Evolutionary conservation across 2,888 invertebrate species (phyloP), one percentile per base, ranked within the genome.

Genomic region (Oscheius myriophilus): DNA sequence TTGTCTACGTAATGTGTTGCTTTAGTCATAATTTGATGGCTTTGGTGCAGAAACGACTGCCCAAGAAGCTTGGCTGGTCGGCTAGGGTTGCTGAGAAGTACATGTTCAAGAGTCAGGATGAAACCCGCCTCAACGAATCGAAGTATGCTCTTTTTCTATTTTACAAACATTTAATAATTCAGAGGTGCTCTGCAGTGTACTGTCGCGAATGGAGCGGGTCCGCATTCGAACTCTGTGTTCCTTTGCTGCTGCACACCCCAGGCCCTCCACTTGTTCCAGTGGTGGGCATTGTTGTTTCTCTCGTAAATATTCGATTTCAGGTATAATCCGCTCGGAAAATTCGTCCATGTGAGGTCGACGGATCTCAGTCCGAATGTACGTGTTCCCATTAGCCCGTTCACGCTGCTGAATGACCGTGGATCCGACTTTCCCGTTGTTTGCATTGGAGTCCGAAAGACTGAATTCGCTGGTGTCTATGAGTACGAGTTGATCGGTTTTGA

Each of bases 381-480:
- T 25, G 76, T 80, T 26, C 77, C 82, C 1, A 70, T 82, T 14
- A 69, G 67, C 25, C 83, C 85, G 1, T 85, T 85, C 69, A 54
- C 68, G 59, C 69, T 78, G 14, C 54, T 78, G 21, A 72, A 76
- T 52, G 59, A 70, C 2, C 66, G 70, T n/a, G 25, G 61, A 12
- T 71, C 94, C 87, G 96, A 97, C 87, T 97, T 96, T 88, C 97
- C 97, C 2, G 91, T 96, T 88, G 92, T 97, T 0, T 98, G 97
- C 88, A 92, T 94, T 9, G 95, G 96, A 0, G 96, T 96, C 1
- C 91, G 91, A 83, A 65, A 55, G 23, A 26, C 46, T 14, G 52
- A 46, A 16, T 25, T 53, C 16, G 55, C 70, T 0, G 70, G 68
- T 14, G 53, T 69, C 11, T 80, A 64, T 53, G 55, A 70, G 2